Base-by-base conservation (phyloP, 2,113 vertebrate species). In the Pseudorhombus dupliciocellatus region DNA sequence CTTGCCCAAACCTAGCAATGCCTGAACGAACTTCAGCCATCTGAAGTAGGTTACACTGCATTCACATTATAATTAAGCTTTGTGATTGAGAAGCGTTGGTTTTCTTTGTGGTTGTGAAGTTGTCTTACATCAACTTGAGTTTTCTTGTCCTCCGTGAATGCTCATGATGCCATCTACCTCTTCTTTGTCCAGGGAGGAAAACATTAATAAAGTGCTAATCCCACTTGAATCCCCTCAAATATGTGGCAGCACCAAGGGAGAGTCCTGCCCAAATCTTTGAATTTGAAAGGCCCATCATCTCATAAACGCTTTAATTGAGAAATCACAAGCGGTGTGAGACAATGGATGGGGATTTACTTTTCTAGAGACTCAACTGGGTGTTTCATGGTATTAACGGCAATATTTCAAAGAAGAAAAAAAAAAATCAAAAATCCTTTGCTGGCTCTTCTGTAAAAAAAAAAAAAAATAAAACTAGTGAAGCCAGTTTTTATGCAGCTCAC, bases 341-440 rank as follows among this genome's bases (percentile, higher is more conserved):
- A 60, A 66, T 66, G 60, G 68, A 46, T 60, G 60, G 59, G 46
- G 52, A 65, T 72, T 76, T 75, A 63, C 65, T 59, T 57, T 56
- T 58, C 25, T 30, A 44, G 30, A 59, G 26, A 53, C 34, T 34
- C 34, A 34, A 34, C 34, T 0, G 2, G 10, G 34, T 69, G 62
- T 30, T 56, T 81, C 78, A 74, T 82, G 60, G 66, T 70, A 72
- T 77, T 70, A 62, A 60, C 61, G 40, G 59, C 20, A 80, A 77
- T 50, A 76, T 74, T 73, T 78, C 66, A 83, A 79, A 74, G 50
- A 79, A 73, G 66, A 42, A 16, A 34, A 7, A 54, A 53, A 65
- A 52, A 66, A 67, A 80, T 80, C 56, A 69, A 84, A 64, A 12
- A 56, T 50, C 28, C 46, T 57, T 71, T 56, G 30, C 37, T 52